phyloP scores from a whole-genome alignment of 2,113 vertebrate genomes.

The Hylia prasina region DNA sequence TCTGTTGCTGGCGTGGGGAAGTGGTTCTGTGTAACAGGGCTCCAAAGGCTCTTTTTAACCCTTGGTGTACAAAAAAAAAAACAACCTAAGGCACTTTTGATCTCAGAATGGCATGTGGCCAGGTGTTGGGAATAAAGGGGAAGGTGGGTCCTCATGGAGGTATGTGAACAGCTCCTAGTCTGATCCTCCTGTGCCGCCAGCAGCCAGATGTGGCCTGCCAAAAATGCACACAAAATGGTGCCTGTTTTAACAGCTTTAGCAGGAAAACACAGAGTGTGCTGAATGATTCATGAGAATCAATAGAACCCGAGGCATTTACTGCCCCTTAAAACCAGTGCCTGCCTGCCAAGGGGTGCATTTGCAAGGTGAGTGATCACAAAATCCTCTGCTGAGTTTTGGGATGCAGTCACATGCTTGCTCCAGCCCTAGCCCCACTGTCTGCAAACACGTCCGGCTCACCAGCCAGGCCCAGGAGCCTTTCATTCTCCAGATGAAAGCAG shows the following conservation, averaged over 20 bases:
- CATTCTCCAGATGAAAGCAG: constrained; percentile 30
- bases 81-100: background rate
- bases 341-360: background rate
- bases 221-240: background rate
- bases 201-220: background rate
- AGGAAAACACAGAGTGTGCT: background rate
- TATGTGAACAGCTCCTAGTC: background rate
- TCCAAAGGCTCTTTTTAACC: constrained; percentile 15
- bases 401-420: fast-evolving
- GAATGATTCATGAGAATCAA: background rate
- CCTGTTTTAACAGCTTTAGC: constrained; percentile 12
- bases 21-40: background rate
- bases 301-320: background rate
- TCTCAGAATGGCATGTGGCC: background rate
- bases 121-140: background rate
- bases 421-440: background rate
- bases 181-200: background rate
- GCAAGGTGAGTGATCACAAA: background rate
- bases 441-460: background rate
- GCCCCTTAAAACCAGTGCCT: background rate
- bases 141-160: background rate
- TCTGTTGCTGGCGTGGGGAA: constrained; percentile 1
- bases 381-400: background rate
- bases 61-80: background rate
- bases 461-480: background rate